Evolutionary conservation across 2,113 vertebrate genomes (phyloP), one percentile per base, ranked within the genome.

Genomic region (Gobiocypris rarus): DNA sequence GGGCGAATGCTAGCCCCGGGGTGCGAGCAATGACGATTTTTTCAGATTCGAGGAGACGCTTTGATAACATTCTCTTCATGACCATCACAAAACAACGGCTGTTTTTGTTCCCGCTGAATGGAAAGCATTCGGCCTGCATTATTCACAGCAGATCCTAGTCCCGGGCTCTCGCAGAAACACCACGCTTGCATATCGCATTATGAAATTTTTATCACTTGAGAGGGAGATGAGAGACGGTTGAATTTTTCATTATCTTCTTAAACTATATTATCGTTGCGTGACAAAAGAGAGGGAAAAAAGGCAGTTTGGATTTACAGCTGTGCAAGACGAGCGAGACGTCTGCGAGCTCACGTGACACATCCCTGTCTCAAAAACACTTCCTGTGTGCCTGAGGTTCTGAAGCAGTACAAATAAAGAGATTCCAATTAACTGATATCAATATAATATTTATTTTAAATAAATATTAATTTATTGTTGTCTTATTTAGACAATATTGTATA

Each of bases 161-260:
- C 71, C 78, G 14, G 81, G 76, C 84, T 84, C 84, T 87, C 34
- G 70, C 84, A 86, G 88, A 89, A 90, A 87, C 24, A 89, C 89
- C 86, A 56, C 74, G 81, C 89, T 89, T 91, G 91, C 90, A 90
- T 85, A 88, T 85, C 85, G 84, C 87, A 85, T 88, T 86, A 93
- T 94, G 76, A 94, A 93, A 93, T 91, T 92, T 93, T 93, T 86
- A 94, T 93, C 87, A 91, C 88, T 90, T 78, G 75, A 63, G 85
- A 81, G 91, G 82, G 82, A 69, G 89, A 89, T 77, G 65, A 88
- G 90, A 90, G 90, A 89, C 76, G 65, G 88, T 89, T 93, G 65
- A 92, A 92, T 92, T 91, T 93, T 93, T 94, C 87, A 93, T 93
- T 84, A 89, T 91, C 89, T 89, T 81, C 90, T 90, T 83, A 75